A percentile compares a stretch with the other conserved stretches of the same genome.
phyloP scores from a whole-genome alignment of 1,140 invertebrate genomes.

The Anthonomus grandis region DNA sequence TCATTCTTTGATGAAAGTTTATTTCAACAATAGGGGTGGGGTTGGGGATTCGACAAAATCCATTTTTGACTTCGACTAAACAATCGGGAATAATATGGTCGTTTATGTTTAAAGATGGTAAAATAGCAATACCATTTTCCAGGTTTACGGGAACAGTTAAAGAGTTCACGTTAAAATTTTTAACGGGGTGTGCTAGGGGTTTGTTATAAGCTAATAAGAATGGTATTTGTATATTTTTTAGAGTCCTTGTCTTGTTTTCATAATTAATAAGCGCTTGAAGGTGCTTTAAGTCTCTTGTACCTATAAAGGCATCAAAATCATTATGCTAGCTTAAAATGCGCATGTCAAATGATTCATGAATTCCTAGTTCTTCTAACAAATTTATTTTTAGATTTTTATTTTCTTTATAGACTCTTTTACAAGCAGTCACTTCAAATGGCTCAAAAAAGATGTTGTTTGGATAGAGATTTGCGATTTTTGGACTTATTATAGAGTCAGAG shows the following conservation, averaged over 20 bases:
- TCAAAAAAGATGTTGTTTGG: slow-evolving; percentile 11
- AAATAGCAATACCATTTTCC: slow-evolving; percentile 9
- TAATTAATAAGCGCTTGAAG: slow-evolving; percentile 9
- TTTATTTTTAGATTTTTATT: slow-evolving; percentile 4
- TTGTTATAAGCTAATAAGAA: slow-evolving; percentile 22
- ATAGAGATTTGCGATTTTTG: slow-evolving; percentile 2
- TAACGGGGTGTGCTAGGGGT: background rate
- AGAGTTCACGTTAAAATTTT: slow-evolving; percentile 7
- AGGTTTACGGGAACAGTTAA: slow-evolving; percentile 10
- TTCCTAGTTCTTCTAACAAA: slow-evolving; percentile 11
- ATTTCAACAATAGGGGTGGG: slow-evolving; percentile 2
- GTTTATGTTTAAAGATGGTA: slow-evolving; percentile 15
- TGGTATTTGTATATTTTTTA: slow-evolving; percentile 10
- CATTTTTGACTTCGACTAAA: slow-evolving; percentile 12
- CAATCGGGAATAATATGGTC: slow-evolving; percentile 9
- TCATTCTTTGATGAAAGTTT: slow-evolving; percentile 17
- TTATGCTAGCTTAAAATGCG: slow-evolving; percentile 11
- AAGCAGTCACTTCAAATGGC: slow-evolving; percentile 11
- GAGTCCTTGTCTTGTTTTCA: slow-evolving; percentile 3
- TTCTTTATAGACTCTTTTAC: slow-evolving; percentile 8
- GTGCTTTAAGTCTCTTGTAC: background rate
- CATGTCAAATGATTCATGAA: background rate
- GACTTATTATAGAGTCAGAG: slow-evolving; percentile 1
- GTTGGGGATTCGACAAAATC: slow-evolving; percentile 10
- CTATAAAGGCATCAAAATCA: slow-evolving; percentile 17